phyloP scores from a whole-genome alignment of 2,113 vertebrate species.

The Ammodytes dubius region DNA sequence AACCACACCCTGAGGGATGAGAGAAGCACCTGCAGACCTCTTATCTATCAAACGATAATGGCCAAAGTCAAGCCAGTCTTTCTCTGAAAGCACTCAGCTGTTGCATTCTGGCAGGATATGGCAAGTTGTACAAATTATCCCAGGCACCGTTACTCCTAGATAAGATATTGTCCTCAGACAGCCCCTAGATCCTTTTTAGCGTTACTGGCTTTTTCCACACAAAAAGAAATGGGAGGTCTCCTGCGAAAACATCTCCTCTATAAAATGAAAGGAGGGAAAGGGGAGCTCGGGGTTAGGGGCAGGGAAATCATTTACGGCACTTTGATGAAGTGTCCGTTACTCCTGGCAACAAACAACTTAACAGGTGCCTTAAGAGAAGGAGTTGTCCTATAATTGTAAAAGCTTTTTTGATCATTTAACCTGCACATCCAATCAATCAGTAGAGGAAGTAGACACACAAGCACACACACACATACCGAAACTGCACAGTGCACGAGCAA shows the following conservation, averaged over 20 bases:
- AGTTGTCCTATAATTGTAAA: conserved; percentile 75
- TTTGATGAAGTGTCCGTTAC: conserved; percentile 74
- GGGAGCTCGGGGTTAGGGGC: conserved; percentile 69
- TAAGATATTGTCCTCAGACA: conserved; percentile 79
- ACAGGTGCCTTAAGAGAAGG: conserved; percentile 70
- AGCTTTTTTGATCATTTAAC: conserved; percentile 81
- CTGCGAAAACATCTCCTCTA: conserved; percentile 56
- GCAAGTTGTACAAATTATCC: conserved; percentile 82
- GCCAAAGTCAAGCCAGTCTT: conserved; percentile 84
- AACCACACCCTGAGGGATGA: conserved; percentile 78
- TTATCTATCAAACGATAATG: conserved; percentile 88
- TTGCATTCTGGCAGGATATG: conserved; percentile 69
- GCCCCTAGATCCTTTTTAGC: conserved; percentile 47
- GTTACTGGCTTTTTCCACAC: conserved; percentile 19
- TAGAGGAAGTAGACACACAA: conserved; percentile 42
- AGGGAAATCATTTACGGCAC: conserved; percentile 70
- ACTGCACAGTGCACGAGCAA: conserved; percentile 6
- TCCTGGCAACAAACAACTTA: conserved; percentile 73
- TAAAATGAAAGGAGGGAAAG: conserved; percentile 69
- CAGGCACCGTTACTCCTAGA: conserved; percentile 73
- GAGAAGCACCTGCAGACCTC: conserved; percentile 79
- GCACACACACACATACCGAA: conserved; percentile 1
- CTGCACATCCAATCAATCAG: conserved; percentile 73
- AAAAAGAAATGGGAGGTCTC: conserved; percentile 52
- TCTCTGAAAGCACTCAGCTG: conserved; percentile 81